Percentiles rank a stretch among this genome's conserved stretches.
phyloP scores from a whole-genome alignment of 2,797 vertebrate genomes.

The Takifugu rubripes region DNA sequence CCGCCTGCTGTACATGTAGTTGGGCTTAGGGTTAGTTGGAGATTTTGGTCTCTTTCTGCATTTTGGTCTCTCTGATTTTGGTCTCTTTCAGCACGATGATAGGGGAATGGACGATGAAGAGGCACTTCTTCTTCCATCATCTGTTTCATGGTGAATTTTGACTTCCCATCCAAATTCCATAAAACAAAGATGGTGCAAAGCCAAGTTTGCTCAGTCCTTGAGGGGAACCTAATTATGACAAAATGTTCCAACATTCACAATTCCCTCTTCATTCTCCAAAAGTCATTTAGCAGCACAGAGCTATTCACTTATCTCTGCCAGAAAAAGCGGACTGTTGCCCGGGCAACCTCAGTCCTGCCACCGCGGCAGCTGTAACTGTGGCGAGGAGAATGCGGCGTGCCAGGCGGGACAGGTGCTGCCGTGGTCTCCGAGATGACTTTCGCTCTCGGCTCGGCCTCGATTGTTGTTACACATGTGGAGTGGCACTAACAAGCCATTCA shows the following conservation, averaged over 20 bases:
- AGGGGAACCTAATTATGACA: conserved; percentile 57
- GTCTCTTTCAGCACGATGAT: conserved; percentile 12
- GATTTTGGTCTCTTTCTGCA: conserved; percentile 19
- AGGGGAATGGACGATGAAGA: conserved; percentile 2
- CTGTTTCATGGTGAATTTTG: not conserved
- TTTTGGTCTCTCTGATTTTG: conserved; percentile 18
- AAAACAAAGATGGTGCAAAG: too few species aligned
- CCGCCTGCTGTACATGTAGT: conserved; percentile 54
- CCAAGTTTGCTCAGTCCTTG: conserved; percentile 39
- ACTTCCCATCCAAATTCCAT: too few species aligned
- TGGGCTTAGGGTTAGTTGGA: conserved; percentile 45
- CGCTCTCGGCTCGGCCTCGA: conserved; percentile 5
- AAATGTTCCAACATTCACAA: conserved; percentile 58
- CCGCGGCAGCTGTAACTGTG: conserved; percentile 62
- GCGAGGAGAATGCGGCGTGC: conserved; percentile 41
- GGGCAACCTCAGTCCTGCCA: conserved; percentile 55
- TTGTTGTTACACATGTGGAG: conserved; percentile 57
- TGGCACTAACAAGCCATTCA: conserved; percentile 51
- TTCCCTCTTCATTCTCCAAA: conserved; percentile 47
- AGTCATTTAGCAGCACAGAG: conserved; percentile 50
- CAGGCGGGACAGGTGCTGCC: conserved; percentile 67
- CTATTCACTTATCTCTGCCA: conserved; percentile 52
- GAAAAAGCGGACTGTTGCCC: conserved; percentile 52
- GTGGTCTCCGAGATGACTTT: conserved; percentile 51
- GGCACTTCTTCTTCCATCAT: conserved; percentile 9